A percentile compares a stretch with the other conserved stretches of the same genome.
Evolutionary conservation across 2,888 invertebrate species (phyloP).

Genomic region (Cataglyphis altisquamis): DNA sequence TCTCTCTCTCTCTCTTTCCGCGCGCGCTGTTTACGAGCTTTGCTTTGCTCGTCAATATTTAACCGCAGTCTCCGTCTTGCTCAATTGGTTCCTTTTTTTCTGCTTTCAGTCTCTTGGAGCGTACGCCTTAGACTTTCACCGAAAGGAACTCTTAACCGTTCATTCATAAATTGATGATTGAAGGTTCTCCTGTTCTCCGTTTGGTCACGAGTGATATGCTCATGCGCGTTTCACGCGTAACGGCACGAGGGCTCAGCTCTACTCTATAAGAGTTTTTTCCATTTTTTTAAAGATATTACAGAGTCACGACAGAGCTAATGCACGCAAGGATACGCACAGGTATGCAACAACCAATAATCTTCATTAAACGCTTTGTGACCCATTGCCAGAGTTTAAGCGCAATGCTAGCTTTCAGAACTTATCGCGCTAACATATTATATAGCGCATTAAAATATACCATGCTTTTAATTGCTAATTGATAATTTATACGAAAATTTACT

Average conservation of each 20-base stretch:
- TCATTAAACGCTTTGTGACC: constrained; percentile 24
- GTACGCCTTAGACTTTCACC: constrained; percentile 79
- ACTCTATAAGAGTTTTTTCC: neutral
- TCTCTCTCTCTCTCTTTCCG: too few species aligned
- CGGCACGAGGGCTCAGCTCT: constrained; percentile 65
- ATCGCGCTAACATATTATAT: constrained; percentile 22
- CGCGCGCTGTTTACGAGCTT: neutral
- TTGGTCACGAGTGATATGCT: constrained; percentile 63
- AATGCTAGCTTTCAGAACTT: constrained; percentile 29
- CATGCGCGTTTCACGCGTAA: constrained; percentile 57
- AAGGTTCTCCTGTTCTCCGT: constrained; percentile 69
- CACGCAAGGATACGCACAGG: neutral
- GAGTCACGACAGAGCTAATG: constrained; percentile 12
- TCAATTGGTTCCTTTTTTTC: constrained; percentile 38
- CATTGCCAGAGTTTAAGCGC: constrained; percentile 15
- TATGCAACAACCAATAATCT: constrained; percentile 32
- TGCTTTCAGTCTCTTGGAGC: constrained; percentile 49
- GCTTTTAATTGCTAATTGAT: neutral
- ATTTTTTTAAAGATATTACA: constrained; percentile 10
- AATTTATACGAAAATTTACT: constrained; percentile 7
- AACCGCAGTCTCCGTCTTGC: neutral
- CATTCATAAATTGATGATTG: constrained; percentile 84
- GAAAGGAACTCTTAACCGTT: constrained; percentile 76
- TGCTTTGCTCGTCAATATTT: constrained; percentile 4
- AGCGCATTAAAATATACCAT: neutral